These are phyloP conservation scores for Mormyrus hasselquistii DNA, from an alignment of 2,797 vertebrate species.

Conservation along the genomic window DNA sequence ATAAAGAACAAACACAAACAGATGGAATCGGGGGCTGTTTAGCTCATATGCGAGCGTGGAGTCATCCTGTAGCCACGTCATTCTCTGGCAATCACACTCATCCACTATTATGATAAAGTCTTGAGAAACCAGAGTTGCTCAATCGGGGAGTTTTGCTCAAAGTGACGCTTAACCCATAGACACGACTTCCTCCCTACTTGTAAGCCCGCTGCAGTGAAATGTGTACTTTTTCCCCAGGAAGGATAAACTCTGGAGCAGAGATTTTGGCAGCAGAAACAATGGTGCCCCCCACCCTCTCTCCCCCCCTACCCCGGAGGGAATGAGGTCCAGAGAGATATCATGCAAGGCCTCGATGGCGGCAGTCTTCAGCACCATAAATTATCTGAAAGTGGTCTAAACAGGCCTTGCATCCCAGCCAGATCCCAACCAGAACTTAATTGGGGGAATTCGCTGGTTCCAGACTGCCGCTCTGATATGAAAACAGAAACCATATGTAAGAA, in stretches of 20 bases:
- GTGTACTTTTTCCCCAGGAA: not conserved
- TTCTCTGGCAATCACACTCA: not conserved
- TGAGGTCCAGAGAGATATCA: conserved; percentile 2
- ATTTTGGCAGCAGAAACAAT: conserved; percentile 1
- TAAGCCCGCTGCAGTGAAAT: not conserved
- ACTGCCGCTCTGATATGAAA: conserved; percentile 11
- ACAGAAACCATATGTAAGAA: conserved; percentile 12
- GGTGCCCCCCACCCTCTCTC: not conserved
- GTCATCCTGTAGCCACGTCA: not conserved
- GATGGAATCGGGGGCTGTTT: conserved; percentile 9
- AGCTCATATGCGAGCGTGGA: not conserved
- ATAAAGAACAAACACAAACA: conserved; percentile 24
- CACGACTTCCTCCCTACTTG: not conserved
- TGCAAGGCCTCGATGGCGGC: not conserved
- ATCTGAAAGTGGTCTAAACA: conserved; percentile 2
- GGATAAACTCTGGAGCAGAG: not conserved
- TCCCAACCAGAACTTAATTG: conserved; percentile 13
- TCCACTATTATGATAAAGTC: conserved; percentile 17
- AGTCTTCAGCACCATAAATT: conserved; percentile 5
- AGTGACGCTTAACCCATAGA: not conserved
- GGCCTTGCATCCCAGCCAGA: not conserved
- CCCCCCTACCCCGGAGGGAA: not conserved
- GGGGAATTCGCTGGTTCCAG: conserved; percentile 3
- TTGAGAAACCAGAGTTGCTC: conserved; percentile 21
- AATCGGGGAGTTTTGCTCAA: conserved; percentile 17